Evolutionary conservation across 2,113 vertebrate species (phyloP).

Genomic region (Otis tarda): DNA sequence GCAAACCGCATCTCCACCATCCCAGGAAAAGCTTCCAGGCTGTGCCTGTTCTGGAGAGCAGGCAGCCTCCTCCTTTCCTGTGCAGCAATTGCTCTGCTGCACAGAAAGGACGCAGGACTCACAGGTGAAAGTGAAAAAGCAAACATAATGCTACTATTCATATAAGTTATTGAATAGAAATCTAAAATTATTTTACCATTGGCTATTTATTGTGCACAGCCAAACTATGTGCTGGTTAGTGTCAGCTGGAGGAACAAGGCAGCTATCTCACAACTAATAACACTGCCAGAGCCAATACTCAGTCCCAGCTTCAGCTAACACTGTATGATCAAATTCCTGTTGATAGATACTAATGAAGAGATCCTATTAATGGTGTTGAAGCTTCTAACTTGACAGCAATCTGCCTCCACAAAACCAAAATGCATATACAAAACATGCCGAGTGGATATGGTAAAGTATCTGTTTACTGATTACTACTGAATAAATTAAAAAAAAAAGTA

Average conservation of each 20-base stretch:
- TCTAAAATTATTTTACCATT: background rate
- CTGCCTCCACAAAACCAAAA: constrained; percentile 9
- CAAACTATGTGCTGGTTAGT: background rate
- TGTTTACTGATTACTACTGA: background rate
- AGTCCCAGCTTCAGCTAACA: background rate
- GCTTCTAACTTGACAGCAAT: constrained; percentile 6
- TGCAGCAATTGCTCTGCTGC: background rate
- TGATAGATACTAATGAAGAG: background rate
- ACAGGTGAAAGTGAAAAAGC: background rate
- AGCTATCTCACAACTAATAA: background rate
- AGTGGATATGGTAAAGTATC: background rate
- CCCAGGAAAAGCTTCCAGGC: background rate
- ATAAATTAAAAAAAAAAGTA: background rate
- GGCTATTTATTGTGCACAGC: background rate
- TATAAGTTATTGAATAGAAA: background rate
- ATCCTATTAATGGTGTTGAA: background rate
- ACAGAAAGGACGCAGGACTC: background rate
- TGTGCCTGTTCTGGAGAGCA: background rate
- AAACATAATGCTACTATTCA: background rate
- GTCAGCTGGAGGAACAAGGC: background rate
- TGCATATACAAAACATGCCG: background rate
- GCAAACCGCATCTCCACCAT: background rate
- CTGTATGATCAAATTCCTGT: background rate
- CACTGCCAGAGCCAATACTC: background rate
- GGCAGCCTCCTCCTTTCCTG: background rate